Evolutionary conservation across 2,888 invertebrate genomes (phyloP), one percentile per base, ranked within the genome.

Genomic region (Norana najaformis): DNA sequence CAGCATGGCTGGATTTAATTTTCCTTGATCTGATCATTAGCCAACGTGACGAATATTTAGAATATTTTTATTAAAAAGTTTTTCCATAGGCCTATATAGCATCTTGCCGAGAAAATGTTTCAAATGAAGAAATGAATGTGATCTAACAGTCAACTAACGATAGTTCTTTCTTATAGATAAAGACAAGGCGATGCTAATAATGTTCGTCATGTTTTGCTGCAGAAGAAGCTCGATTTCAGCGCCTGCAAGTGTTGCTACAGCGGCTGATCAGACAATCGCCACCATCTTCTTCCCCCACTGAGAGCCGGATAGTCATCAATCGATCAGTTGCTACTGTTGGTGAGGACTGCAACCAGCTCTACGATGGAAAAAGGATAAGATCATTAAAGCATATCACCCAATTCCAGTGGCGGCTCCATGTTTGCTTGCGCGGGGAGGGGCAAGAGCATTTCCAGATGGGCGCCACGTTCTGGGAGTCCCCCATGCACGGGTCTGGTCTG

Each of bases 251-350:
- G n/a, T n/a, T 16, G 69, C 8, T n/a, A 69, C 69, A 69, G 69
- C 69, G 11, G 30, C 69, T n/a, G 30, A n/a, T n/a, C n/a, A n/a
- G n/a, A n/a, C n/a, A n/a, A n/a, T n/a, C n/a, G n/a, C n/a, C 11
- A n/a, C 23, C 53, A 30, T 5, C 53, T 23, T 53, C 53, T 30
- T 69, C 69, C n/a, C n/a, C 69, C 69, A 69, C n/a, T 69, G 69
- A 69, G n/a, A 69, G n/a, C 69, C 6, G 69, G 69, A 23, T 47
- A 30, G n/a, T 85, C 37, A 37, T 8, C 85, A 37, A 85, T 16
- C 36, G 36, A 37, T 85, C 36, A 85, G 35, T 85, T 35, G 85
- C 35, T 85, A 35, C 85, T 85, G 85, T 85, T 85, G 18, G 85
- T 85, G 20, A 85, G 37, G 34, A 85, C 85, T 18, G 85, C n/a